phyloP scores from a whole-genome alignment of 2,113 vertebrate genomes.

The Ageneiosus marmoratus region DNA sequence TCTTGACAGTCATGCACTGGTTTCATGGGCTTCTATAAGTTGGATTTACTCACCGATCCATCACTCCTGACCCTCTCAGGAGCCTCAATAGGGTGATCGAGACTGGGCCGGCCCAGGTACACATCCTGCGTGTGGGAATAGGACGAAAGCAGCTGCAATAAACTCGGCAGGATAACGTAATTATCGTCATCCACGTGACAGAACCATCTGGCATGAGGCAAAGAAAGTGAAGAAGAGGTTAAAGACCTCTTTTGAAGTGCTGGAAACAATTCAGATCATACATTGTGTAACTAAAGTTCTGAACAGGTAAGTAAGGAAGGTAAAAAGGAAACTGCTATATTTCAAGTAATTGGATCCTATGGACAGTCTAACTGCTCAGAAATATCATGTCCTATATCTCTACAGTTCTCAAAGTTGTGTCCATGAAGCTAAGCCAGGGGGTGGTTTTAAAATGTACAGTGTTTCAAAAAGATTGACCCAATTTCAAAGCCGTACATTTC shows the following conservation, averaged over 20 bases:
- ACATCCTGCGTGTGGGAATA: conserved; percentile 92
- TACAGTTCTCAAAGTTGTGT: background rate
- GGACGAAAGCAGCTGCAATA: conserved; percentile 81
- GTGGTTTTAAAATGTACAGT: background rate
- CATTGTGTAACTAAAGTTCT: background rate
- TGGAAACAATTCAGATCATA: too few relatives aligned
- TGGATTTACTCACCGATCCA: conserved; percentile 78
- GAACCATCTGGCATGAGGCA: conserved; percentile 83
- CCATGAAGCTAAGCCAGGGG: background rate
- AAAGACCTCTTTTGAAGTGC: too few relatives aligned
- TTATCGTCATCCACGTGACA: conserved; percentile 98
- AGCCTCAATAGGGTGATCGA: conserved; percentile 95
- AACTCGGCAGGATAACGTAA: conserved; percentile 83
- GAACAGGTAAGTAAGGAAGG: background rate
- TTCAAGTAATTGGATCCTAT: background rate
- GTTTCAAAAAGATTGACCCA: too few relatives aligned
- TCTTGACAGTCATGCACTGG: background rate
- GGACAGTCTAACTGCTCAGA: background rate
- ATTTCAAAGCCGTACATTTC: too few relatives aligned
- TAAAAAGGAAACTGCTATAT: background rate
- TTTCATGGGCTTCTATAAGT: background rate
- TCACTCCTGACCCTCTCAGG: conserved; percentile 86
- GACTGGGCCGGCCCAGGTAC: conserved; percentile 91
- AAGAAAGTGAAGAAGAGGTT: background rate
- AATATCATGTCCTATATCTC: background rate